Evolutionary conservation across 2,797 vertebrate genomes (phyloP).

Genomic region (Serranus cabrilla): DNA sequence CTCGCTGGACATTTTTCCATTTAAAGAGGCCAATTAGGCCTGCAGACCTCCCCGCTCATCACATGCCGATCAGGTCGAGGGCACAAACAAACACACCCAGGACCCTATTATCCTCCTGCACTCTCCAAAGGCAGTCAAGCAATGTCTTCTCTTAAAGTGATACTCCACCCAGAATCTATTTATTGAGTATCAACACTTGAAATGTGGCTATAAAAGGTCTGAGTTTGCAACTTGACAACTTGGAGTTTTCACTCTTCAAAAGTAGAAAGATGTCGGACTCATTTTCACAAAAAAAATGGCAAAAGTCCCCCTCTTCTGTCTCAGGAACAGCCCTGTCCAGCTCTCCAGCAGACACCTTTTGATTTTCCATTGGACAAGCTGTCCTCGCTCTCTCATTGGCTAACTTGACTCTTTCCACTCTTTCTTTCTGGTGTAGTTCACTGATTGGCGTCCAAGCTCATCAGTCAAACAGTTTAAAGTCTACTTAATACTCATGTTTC

Average conservation of each 20-base stretch:
- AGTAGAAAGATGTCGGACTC: not conserved
- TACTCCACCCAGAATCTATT: conserved; percentile 9
- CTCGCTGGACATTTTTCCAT: conserved; percentile 72
- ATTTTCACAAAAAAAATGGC: not conserved
- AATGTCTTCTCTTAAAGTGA: conserved; percentile 59
- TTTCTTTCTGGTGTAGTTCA: not conserved
- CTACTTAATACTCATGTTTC: not conserved
- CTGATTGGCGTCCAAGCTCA: not conserved
- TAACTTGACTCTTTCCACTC: too few relatives aligned
- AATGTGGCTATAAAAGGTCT: not conserved
- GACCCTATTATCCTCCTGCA: conserved; percentile 71
- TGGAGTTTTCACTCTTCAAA: not conserved
- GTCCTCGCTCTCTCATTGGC: not conserved
- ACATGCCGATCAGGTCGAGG: conserved; percentile 65
- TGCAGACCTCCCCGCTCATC: conserved; percentile 61
- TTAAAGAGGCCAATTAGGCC: conserved; percentile 81
- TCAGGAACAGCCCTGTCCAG: not conserved
- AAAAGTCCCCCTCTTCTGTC: not conserved
- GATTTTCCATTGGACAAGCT: not conserved
- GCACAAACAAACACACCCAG: conserved; percentile 76
- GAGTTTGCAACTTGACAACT: not conserved
- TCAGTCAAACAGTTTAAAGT: not conserved
- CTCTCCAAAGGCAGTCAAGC: conserved; percentile 59
- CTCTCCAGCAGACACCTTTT: not conserved
- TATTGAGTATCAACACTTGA: not conserved